Percentiles rank a stretch among this genome's conserved stretches.
phyloP scores from a whole-genome alignment of 2,888 invertebrate genomes.

The Serripes groenlandicus region DNA sequence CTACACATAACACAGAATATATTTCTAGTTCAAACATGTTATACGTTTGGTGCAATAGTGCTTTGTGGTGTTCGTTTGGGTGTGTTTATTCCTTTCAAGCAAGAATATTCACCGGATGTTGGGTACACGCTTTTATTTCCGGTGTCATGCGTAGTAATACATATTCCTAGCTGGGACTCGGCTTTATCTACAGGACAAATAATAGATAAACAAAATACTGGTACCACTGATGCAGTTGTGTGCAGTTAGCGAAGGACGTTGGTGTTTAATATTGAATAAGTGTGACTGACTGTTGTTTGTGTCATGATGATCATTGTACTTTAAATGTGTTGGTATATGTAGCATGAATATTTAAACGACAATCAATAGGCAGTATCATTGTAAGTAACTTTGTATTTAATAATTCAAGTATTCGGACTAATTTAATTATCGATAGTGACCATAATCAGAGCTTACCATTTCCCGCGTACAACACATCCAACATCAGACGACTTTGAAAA shows the following conservation, averaged over 20 bases:
- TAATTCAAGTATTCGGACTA: background rate
- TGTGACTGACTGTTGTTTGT: background rate
- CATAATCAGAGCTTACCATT: no score
- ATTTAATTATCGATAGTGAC: background rate
- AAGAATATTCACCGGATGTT: background rate
- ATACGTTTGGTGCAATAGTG: slow-evolving; percentile 71
- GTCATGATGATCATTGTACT: background rate
- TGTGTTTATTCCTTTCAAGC: background rate
- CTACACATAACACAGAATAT: no score
- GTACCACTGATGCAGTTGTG: no score
- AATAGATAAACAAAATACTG: no score
- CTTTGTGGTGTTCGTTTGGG: slow-evolving; percentile 17
- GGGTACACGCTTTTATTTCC: background rate
- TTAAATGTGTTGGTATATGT: background rate
- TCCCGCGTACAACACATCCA: no score
- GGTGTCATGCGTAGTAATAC: background rate
- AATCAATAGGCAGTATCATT: slow-evolving; percentile 2
- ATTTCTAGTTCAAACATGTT: background rate
- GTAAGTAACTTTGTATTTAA: slow-evolving; percentile 5
- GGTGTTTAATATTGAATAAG: no score
- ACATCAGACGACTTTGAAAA: no score
- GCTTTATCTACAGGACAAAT: no score
- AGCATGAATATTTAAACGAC: slow-evolving; percentile 13
- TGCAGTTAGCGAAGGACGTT: no score
- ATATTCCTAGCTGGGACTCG: no score